Percentiles rank a stretch among this genome's conserved stretches.
Conservation (phyloP, 2,797 vertebrate genomes). For the Argyrosomus regius region DNA sequence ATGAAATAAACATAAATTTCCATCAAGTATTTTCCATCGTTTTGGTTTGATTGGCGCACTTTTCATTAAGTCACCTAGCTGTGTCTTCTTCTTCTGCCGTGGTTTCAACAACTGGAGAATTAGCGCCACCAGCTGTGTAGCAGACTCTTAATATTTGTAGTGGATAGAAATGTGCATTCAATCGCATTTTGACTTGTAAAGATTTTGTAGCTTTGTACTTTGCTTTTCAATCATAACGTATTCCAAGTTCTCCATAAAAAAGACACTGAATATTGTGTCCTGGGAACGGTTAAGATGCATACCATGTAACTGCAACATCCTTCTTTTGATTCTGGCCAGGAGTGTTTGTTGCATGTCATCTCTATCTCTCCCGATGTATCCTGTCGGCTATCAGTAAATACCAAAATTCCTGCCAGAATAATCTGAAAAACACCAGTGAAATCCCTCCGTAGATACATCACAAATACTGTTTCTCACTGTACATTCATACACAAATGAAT, state of each 20-base stretch:
- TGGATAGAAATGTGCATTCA: neutral
- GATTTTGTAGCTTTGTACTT: neutral
- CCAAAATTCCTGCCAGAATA: neutral
- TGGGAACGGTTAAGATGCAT: neutral
- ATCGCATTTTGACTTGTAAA: neutral
- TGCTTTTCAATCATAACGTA: neutral
- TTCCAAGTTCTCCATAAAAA: conserved; percentile 1
- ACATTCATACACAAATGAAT: conserved; percentile 26
- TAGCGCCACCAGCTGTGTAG: neutral
- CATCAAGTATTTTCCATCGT: neutral
- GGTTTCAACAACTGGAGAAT: neutral
- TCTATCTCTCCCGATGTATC: conserved; percentile 1
- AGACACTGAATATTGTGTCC: neutral
- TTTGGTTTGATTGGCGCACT: neutral
- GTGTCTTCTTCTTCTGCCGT: neutral
- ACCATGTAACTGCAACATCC: neutral
- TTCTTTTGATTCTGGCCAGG: neutral
- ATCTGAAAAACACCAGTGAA: conserved; percentile 3
- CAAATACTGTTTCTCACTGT: neutral
- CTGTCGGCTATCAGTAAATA: conserved; percentile 4
- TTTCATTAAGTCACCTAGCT: neutral
- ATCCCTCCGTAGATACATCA: neutral
- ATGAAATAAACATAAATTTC: neutral
- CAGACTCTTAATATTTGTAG: neutral
- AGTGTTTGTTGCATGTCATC: neutral